Conservation (phyloP, 2,888 invertebrate genomes). For the Agriotes lineatus region DNA sequence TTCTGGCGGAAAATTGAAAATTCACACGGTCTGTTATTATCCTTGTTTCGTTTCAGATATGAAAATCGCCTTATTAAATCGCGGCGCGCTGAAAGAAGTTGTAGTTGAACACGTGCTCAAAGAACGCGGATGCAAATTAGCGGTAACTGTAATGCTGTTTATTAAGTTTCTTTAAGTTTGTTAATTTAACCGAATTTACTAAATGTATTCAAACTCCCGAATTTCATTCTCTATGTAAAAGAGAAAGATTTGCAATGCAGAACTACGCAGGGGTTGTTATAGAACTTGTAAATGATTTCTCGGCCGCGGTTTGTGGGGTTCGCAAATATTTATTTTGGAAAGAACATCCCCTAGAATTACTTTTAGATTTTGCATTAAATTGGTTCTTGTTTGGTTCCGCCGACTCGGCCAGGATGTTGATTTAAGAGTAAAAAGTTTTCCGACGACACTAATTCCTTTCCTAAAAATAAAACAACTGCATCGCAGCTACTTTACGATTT, state of each 20-base stretch:
- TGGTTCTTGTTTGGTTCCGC: background rate
- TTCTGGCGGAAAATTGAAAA: slow-evolving; percentile 41
- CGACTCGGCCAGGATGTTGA: background rate
- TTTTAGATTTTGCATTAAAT: slow-evolving; percentile 17
- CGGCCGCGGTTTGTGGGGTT: slow-evolving; percentile 39
- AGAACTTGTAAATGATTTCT: slow-evolving; percentile 44
- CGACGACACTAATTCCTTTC: too few relatives aligned
- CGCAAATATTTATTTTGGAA: slow-evolving; percentile 39
- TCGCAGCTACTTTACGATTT: too few relatives aligned
- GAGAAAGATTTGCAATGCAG: slow-evolving; percentile 44
- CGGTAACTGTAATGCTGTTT: slow-evolving; percentile 34
- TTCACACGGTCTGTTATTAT: slow-evolving; percentile 33
- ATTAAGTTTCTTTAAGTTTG: slow-evolving; percentile 44
- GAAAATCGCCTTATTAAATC: slow-evolving; percentile 18
- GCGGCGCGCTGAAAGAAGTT: slow-evolving; percentile 4
- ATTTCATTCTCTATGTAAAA: slow-evolving; percentile 44
- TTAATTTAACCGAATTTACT: slow-evolving; percentile 43
- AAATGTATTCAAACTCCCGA: slow-evolving; percentile 41
- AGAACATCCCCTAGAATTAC: slow-evolving; percentile 32
- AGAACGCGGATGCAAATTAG: slow-evolving; percentile 11
- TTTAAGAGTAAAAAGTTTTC: background rate
- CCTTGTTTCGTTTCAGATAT: slow-evolving; percentile 33
- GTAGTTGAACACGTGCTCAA: background rate
- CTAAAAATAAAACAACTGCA: too few relatives aligned
- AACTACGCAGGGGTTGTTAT: slow-evolving; percentile 39